phyloP scores from a whole-genome alignment of 1,140 invertebrate genomes.

The Diuraphis noxia region DNA sequence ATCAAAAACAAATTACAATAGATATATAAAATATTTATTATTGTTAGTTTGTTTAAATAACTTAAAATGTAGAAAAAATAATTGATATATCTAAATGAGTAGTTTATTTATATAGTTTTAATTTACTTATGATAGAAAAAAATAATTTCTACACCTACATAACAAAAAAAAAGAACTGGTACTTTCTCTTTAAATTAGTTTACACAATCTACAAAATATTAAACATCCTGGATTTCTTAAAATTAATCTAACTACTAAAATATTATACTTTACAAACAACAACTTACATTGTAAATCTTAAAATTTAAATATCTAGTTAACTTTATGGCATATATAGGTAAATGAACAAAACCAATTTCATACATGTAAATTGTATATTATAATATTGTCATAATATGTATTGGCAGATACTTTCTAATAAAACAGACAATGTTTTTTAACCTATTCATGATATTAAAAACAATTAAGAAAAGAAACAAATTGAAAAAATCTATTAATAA shows the following conservation, averaged over 20 bases:
- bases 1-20: neutral
- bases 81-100: no score
- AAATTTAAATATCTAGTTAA: neutral
- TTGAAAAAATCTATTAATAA: neutral
- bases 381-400: neutral
- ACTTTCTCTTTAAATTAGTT: constrained; percentile 35
- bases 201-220: neutral
- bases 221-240: neutral
- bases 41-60: no score
- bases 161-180: neutral
- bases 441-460: neutral
- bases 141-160: neutral
- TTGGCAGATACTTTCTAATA: constrained; percentile 4
- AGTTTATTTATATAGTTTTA: neutral
- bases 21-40: no score
- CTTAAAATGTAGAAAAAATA: no score
- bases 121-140: neutral
- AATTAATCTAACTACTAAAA: neutral
- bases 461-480: neutral
- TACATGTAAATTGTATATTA: no score
- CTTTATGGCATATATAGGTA: neutral
- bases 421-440: neutral
- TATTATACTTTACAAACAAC: neutral
- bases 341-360: neutral
- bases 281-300: neutral